Evolutionary conservation across 2,113 vertebrate genomes (phyloP).

Genomic region (Sylvia atricapilla): DNA sequence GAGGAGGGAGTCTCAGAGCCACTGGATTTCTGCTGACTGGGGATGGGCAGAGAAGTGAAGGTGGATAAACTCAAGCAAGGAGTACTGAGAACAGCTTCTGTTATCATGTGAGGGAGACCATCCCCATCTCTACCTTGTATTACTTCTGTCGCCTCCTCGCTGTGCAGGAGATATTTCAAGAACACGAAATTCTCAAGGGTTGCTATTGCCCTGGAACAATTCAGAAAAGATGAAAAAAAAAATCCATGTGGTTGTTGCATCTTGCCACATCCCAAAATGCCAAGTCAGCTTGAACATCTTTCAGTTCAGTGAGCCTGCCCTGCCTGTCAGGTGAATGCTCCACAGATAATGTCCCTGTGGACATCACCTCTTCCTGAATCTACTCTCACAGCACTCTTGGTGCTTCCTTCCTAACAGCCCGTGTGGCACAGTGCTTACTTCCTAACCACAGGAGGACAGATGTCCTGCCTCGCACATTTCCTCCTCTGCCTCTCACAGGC

Average conservation of each 20-base stretch:
- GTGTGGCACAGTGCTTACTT: background rate
- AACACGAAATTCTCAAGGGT: background rate
- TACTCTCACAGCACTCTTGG: background rate
- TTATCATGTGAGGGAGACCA: background rate
- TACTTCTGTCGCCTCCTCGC: accelerated
- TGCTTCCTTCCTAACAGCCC: background rate
- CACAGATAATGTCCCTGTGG: background rate
- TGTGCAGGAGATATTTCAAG: background rate
- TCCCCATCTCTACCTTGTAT: background rate
- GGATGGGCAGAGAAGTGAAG: background rate
- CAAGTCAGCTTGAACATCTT: background rate
- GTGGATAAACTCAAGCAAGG: background rate
- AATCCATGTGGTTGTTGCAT: accelerated
- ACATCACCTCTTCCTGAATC: background rate
- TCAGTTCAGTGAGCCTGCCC: background rate
- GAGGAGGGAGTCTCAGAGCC: background rate
- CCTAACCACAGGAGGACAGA: background rate
- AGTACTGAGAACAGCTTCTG: background rate
- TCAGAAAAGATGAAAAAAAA: background rate
- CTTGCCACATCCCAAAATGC: background rate
- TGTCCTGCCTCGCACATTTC: background rate
- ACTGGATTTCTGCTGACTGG: background rate
- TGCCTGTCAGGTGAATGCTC: background rate
- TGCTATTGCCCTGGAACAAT: background rate
- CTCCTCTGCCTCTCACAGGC: background rate